phyloP scores from a whole-genome alignment of 2,113 vertebrate species.

The Ptychochromis oligacanthus region DNA sequence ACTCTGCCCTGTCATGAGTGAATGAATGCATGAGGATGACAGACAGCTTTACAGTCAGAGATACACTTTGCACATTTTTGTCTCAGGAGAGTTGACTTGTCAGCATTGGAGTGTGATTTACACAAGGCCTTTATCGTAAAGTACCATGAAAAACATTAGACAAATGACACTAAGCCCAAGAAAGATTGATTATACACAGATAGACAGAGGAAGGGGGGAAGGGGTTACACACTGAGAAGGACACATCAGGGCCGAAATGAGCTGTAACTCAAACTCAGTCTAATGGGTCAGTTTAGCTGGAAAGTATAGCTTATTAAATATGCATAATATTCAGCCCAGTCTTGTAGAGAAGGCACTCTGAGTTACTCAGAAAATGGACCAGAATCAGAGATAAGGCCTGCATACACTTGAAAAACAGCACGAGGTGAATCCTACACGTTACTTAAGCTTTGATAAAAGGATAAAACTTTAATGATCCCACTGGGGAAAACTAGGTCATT shows the following conservation, averaged over 20 bases:
- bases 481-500: conserved; percentile 31
- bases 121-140: conserved; percentile 55
- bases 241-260: conserved; percentile 41
- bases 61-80: conserved; percentile 13
- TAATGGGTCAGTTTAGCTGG: conserved; percentile 60
- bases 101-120: conserved; percentile 48
- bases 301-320: conserved; percentile 60
- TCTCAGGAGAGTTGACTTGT: neutral
- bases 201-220: neutral
- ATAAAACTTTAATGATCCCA: conserved; percentile 45
- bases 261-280: conserved; percentile 59
- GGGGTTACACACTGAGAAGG: neutral
- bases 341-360: neutral
- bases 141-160: conserved; percentile 56
- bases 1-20: neutral
- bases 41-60: conserved; percentile 38
- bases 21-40: conserved; percentile 21
- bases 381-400: neutral
- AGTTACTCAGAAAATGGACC: neutral
- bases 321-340: conserved; percentile 52
- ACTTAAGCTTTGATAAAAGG: conserved; percentile 16
- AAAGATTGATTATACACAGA: conserved; percentile 62
- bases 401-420: neutral
- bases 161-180: conserved; percentile 56
- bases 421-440: conserved; percentile 4